phyloP scores from a whole-genome alignment of 2,888 invertebrate species.

The Clepsis dumicolana region DNA sequence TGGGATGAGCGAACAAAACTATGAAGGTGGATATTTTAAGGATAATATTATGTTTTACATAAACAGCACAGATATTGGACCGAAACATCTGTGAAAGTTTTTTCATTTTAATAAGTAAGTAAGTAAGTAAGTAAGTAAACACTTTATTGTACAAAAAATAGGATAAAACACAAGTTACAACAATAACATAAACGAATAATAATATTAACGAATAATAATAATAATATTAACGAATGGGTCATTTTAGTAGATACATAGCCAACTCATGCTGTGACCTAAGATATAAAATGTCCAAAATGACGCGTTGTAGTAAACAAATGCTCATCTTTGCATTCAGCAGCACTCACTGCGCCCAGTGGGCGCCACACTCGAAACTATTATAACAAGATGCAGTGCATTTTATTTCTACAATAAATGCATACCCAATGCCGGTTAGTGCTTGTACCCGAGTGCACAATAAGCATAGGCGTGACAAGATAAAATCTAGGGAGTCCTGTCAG shows the following conservation, averaged over 20 bases:
- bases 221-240: neutral
- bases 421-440: slow-evolving; percentile 58
- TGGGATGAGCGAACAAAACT: neutral
- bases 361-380: slow-evolving; percentile 32
- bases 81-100: too few species aligned
- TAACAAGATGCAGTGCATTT: slow-evolving; percentile 60
- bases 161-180: too few species aligned
- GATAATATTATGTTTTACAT: too few species aligned
- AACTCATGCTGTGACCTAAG: slow-evolving; percentile 1
- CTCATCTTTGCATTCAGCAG: slow-evolving; percentile 1
- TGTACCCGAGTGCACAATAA: slow-evolving; percentile 48
- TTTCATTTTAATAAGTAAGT: too few species aligned
- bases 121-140: too few species aligned
- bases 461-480: slow-evolving; percentile 82
- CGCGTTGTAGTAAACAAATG: slow-evolving; percentile 28
- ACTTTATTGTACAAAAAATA: too few species aligned
- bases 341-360: slow-evolving; percentile 10
- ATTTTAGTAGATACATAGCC: slow-evolving; percentile 4
- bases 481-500: slow-evolving; percentile 73
- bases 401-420: slow-evolving; percentile 70
- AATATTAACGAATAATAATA: too few species aligned
- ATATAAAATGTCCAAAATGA: slow-evolving; percentile 16
- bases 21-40: too few species aligned
- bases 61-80: too few species aligned
- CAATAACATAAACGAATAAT: too few species aligned